These are phyloP conservation scores for Zeus faber DNA, from an alignment of 2,113 vertebrate genomes.

Conservation along the genomic window DNA sequence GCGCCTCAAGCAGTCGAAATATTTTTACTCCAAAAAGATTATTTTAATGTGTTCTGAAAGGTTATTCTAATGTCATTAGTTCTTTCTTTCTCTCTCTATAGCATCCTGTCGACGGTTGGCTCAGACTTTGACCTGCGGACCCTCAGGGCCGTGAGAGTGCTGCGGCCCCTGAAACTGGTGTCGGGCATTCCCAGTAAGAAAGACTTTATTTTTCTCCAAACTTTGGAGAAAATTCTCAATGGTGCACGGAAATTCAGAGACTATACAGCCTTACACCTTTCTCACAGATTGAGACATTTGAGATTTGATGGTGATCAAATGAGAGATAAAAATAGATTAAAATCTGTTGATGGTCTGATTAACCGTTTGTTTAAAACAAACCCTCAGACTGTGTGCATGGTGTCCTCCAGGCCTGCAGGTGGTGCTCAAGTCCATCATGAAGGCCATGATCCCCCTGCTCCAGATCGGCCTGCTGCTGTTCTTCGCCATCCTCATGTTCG, in stretches of 20 bases:
- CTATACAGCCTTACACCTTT: too few relatives aligned
- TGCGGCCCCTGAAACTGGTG: slow-evolving; percentile 93
- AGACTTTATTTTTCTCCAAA: too few relatives aligned
- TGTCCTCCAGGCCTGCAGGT: slow-evolving; percentile 87
- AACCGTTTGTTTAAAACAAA: too few relatives aligned
- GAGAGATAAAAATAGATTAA: too few relatives aligned
- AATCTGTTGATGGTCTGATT: too few relatives aligned
- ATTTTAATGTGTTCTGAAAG: not conserved
- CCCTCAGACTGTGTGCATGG: not conserved
- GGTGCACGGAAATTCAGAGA: too few relatives aligned
- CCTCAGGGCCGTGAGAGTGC: slow-evolving; percentile 91
- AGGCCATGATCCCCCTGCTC: slow-evolving; percentile 94
- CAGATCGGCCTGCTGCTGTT: slow-evolving; percentile 94
- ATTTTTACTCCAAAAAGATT: too few relatives aligned
- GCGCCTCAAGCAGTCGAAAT: too few relatives aligned
- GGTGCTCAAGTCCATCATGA: slow-evolving; percentile 96
- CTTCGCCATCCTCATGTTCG: slow-evolving; percentile 95
- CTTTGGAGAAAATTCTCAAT: too few relatives aligned
- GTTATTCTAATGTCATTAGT: not conserved
- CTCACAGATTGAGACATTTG: too few relatives aligned
- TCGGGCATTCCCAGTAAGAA: slow-evolving; percentile 97
- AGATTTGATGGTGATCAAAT: too few relatives aligned
- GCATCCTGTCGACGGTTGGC: slow-evolving; percentile 80
- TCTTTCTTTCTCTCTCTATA: slow-evolving; percentile 41
- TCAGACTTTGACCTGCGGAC: slow-evolving; percentile 96